phyloP scores from a whole-genome alignment of 2,797 vertebrate species.

The Hozukius guyotensis region DNA sequence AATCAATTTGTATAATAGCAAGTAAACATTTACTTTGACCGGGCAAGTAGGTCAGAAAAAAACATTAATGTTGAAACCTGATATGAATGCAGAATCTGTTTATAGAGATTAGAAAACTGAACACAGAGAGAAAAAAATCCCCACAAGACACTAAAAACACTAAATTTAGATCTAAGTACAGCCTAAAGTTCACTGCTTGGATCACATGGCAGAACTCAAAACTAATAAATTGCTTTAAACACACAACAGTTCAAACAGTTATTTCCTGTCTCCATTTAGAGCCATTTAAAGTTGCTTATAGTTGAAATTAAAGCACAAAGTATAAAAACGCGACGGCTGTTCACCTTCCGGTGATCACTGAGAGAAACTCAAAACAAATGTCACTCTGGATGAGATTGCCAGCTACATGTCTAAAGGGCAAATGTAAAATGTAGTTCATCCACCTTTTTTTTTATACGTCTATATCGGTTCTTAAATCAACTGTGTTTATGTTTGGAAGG shows the following conservation, averaged over 20 bases:
- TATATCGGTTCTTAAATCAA: conserved; percentile 63
- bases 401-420: conserved; percentile 61
- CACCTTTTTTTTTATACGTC: conserved; percentile 47
- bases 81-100: not conserved
- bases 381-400: conserved; percentile 47
- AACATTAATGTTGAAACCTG: not conserved
- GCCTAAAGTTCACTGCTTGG: rapidly evolving
- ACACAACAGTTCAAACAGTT: not conserved
- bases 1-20: too few relatives aligned
- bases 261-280: conserved; percentile 19
- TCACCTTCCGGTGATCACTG: conserved; percentile 28
- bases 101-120: too few relatives aligned
- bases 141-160: not conserved
- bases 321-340: conserved; percentile 24
- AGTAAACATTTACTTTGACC: too few relatives aligned
- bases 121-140: not conserved
- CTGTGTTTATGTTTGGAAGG: conserved; percentile 65
- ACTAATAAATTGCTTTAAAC: conserved; percentile 7
- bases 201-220: not conserved
- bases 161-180: not conserved
- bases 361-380: conserved; percentile 50
- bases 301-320: conserved; percentile 38
- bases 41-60: too few relatives aligned
- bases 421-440: conserved; percentile 70
- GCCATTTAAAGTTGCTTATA: conserved; percentile 3